phyloP scores from a whole-genome alignment of 2,113 vertebrate species.

The Brienomyrus longianalis region DNA sequence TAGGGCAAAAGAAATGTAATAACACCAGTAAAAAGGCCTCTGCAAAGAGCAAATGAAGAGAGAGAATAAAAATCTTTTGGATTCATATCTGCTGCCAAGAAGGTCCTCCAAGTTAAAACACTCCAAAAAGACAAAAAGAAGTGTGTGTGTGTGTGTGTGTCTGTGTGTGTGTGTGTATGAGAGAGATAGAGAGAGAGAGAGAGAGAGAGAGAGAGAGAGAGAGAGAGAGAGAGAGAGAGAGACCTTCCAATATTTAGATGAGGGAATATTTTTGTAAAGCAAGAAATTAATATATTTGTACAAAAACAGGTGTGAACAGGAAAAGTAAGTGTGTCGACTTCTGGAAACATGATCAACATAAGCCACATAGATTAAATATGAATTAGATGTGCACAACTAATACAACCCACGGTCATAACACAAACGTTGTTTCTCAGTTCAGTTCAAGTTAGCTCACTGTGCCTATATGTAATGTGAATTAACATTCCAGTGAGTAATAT shows the following conservation, averaged over 20 bases:
- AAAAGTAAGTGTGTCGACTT: background rate
- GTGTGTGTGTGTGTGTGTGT: background rate
- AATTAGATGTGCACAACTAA: background rate
- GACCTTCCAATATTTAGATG: background rate
- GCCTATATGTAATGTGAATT: slow-evolving; percentile 4
- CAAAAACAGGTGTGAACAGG: background rate
- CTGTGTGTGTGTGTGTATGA: no score
- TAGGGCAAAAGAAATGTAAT: background rate
- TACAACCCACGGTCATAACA: background rate
- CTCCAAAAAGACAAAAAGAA: background rate
- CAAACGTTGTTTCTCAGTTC: background rate
- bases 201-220: no score
- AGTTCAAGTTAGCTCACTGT: background rate
- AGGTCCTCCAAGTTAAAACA: background rate
- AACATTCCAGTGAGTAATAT: background rate
- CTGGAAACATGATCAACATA: background rate
- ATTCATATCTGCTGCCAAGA: background rate
- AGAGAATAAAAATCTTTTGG: background rate
- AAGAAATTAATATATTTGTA: background rate
- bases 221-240: background rate
- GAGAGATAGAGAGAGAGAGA: no score
- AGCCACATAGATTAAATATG: background rate
- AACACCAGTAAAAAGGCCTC: background rate
- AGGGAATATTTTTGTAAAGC: background rate
- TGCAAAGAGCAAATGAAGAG: background rate